These are phyloP conservation scores for Accipiter cooperii DNA, from an alignment of 2,113 vertebrate species.

Conservation along the genomic window DNA sequence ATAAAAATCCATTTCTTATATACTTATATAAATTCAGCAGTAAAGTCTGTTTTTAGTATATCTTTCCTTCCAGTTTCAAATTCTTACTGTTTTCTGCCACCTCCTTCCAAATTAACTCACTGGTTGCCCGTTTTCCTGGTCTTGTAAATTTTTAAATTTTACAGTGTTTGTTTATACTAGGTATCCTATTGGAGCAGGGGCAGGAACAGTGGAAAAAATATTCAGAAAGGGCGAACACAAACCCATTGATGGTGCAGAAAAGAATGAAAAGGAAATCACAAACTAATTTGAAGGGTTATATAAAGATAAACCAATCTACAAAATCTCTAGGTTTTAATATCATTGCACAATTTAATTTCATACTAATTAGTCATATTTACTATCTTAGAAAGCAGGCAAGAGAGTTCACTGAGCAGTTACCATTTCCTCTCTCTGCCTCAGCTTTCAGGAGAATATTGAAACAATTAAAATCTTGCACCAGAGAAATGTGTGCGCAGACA, in stretches of 20 bases:
- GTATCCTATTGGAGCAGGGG: background rate
- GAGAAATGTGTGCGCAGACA: background rate
- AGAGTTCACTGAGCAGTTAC: background rate
- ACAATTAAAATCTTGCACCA: background rate
- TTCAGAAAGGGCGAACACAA: background rate
- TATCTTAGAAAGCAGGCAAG: background rate
- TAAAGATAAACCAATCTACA: background rate
- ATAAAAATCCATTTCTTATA: background rate
- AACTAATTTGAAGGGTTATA: background rate
- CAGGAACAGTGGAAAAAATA: background rate
- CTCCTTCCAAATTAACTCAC: background rate
- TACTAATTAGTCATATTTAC: background rate
- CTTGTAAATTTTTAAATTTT: background rate
- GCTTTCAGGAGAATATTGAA: background rate
- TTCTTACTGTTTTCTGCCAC: background rate
- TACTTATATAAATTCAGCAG: background rate
- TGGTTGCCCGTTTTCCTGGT: background rate
- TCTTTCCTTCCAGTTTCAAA: background rate
- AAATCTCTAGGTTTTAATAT: background rate
- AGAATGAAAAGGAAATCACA: background rate
- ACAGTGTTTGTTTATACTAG: background rate
- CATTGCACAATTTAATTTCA: background rate
- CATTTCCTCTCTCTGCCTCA: background rate
- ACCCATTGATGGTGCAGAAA: background rate
- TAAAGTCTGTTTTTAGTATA: background rate